Evolutionary conservation across 2,797 vertebrate species (phyloP).

Genomic region (Caiman crocodilus): DNA sequence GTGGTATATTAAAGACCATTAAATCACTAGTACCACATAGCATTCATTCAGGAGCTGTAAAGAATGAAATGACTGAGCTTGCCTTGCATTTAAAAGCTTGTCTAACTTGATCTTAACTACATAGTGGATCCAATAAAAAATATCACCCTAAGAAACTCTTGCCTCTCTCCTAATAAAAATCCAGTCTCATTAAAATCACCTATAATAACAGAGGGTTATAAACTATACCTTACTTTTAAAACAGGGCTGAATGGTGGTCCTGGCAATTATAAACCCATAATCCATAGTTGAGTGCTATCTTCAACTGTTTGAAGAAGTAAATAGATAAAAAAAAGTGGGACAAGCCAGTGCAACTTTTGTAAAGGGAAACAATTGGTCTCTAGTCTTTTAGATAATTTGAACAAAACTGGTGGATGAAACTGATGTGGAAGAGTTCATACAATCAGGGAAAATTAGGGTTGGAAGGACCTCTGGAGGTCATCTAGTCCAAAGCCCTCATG

Average conservation of each 20-base stretch:
- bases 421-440: background rate
- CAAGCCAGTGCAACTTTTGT: background rate
- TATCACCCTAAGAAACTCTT: no score
- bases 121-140: no score
- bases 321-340: background rate
- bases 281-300: background rate
- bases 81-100: no score
- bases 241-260: background rate
- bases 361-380: background rate
- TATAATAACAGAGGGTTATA: background rate
- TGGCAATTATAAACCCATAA: slow-evolving; percentile 2
- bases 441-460: background rate
- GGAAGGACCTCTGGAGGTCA: no score
- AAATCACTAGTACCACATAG: background rate
- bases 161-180: slow-evolving; percentile 8
- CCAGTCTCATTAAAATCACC: background rate
- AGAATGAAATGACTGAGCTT: slow-evolving; percentile 44
- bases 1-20: background rate
- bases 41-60: slow-evolving; percentile 24
- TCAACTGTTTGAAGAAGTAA: slow-evolving; percentile 14
- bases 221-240: background rate
- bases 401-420: background rate
- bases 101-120: no score
- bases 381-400: background rate
- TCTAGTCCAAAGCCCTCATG: no score